Percentiles rank a stretch among this genome's conserved stretches.
phyloP scores from a whole-genome alignment of 37 sponge, comb jelly and placozoan genomes.

The Beroe ovata region DNA sequence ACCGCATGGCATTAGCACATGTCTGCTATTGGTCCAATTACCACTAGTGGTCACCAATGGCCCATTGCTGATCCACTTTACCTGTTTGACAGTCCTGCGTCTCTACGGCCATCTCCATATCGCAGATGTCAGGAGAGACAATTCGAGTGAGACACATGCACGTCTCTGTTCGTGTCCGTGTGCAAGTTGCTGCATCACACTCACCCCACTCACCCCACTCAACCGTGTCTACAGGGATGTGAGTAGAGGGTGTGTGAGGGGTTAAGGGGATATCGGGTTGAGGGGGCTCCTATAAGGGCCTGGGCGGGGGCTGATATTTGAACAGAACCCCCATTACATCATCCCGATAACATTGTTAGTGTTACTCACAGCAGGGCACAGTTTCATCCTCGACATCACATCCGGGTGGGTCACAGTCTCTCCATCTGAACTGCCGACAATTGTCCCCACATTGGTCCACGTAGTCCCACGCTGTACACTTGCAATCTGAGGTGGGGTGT shows the following conservation, averaged over 20 bases:
- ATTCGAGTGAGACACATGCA: constrained; percentile 4
- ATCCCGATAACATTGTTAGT: too few relatives aligned
- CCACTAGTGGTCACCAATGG: not conserved
- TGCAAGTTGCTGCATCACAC: constrained; percentile 37
- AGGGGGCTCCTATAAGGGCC: too few relatives aligned
- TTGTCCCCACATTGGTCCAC: constrained; percentile 57
- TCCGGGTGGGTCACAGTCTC: constrained; percentile 9
- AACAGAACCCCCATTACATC: too few relatives aligned
- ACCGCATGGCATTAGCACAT: too few relatives aligned
- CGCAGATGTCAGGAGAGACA: constrained; percentile 41
- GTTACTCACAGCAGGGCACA: constrained; percentile 57
- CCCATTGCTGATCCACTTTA: not conserved
- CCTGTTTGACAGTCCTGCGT: constrained; percentile 3
- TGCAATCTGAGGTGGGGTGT: not conserved
- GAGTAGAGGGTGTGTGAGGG: not conserved
- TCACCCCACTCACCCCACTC: constrained; percentile 65
- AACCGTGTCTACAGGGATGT: not conserved
- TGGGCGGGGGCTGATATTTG: too few relatives aligned
- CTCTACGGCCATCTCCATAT: not conserved
- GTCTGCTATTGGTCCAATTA: too few relatives aligned
- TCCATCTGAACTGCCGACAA: constrained; percentile 51
- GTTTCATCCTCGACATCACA: constrained; percentile 47
- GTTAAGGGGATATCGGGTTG: too few relatives aligned
- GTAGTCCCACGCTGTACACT: constrained; percentile 50
- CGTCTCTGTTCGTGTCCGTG: not conserved